phyloP scores from a whole-genome alignment of 2,113 vertebrate genomes.

The Colaptes auratus region DNA sequence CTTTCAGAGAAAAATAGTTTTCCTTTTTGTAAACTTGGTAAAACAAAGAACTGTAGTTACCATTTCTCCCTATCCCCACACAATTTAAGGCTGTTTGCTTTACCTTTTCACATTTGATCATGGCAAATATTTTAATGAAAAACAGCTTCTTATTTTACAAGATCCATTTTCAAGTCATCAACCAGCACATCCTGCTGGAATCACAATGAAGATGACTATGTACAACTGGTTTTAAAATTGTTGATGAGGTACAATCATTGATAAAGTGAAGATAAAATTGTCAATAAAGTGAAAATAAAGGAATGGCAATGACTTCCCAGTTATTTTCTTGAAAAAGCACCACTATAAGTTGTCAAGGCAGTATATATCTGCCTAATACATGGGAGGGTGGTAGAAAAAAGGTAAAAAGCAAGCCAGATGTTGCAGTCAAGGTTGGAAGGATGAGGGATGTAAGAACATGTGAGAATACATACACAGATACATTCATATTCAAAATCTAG shows the following conservation, averaged over 20 bases:
- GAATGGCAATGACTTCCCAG: not conserved
- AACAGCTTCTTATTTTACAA: not conserved
- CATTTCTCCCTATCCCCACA: not conserved
- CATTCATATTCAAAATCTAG: not conserved
- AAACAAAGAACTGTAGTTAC: constrained; percentile 42
- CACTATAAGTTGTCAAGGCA: not conserved
- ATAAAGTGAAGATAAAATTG: not conserved
- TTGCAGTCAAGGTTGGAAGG: not conserved
- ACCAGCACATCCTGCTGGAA: not conserved
- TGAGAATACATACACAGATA: not conserved
- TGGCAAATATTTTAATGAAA: not conserved
- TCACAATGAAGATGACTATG: not conserved
- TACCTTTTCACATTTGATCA: not conserved
- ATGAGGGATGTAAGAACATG: not conserved
- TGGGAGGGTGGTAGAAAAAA: not conserved
- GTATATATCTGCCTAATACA: not conserved
- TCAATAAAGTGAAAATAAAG: not conserved
- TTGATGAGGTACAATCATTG: not conserved
- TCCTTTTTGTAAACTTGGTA: not conserved
- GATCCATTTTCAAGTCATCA: not conserved
- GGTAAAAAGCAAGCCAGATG: not conserved
- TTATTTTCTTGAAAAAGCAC: not conserved
- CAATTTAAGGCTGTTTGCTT: not conserved
- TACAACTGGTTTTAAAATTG: not conserved
- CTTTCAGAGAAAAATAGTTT: not conserved